Conservation (phyloP, 2,888 invertebrate genomes). For the Caenorhabditis angaria region DNA sequence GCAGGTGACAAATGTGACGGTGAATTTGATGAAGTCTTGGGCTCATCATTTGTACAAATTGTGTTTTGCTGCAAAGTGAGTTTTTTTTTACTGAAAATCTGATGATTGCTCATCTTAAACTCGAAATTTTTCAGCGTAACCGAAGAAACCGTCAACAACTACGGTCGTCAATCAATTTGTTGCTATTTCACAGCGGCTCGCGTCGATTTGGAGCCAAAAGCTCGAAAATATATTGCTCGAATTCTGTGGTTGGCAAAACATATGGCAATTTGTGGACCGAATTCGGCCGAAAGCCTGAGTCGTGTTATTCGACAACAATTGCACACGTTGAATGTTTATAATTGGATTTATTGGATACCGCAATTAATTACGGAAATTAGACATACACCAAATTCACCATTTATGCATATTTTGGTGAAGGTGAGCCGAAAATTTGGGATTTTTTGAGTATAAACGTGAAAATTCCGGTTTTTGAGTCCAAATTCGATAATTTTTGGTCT, state of each 20-base stretch:
- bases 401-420: constrained; percentile 29
- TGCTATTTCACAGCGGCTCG: constrained; percentile 61
- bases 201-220: constrained; percentile 52
- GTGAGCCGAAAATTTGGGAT: no score
- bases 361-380: constrained; percentile 48
- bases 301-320: constrained; percentile 50
- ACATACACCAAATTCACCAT: constrained; percentile 21
- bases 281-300: constrained; percentile 37
- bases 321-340: constrained; percentile 51
- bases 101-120: background rate
- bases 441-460: no score
- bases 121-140: constrained; percentile 10
- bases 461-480: no score
- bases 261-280: constrained; percentile 32
- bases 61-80: constrained; percentile 34
- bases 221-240: constrained; percentile 57
- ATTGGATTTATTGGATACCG: constrained; percentile 67
- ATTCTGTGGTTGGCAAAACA: constrained; percentile 48
- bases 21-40: constrained; percentile 47
- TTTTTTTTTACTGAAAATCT: constrained; percentile 4
- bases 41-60: constrained; percentile 44
- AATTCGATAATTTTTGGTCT: no score
- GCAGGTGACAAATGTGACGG: background rate
- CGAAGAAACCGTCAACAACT: constrained; percentile 22
- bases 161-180: constrained; percentile 46